Conservation (phyloP, 2,888 invertebrate species). For the Nemapogon koenigi region DNA sequence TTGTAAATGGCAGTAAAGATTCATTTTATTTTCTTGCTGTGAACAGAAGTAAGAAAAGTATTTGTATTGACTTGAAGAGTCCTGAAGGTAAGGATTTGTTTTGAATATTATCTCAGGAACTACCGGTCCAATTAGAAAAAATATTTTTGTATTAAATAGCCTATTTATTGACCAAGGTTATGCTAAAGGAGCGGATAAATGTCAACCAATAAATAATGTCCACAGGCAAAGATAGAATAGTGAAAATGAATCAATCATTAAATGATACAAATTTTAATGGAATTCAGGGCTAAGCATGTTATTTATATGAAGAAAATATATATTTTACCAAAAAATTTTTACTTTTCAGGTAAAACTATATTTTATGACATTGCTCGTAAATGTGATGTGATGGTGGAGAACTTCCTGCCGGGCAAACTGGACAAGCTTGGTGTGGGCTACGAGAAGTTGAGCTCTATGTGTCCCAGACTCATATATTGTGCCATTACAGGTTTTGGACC, state of each 20-base stretch:
- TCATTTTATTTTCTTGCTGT: conserved; percentile 85
- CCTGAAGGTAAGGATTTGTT: conserved; percentile 64
- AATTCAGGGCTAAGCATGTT: neutral
- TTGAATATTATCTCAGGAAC: no score
- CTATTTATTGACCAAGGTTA: no score
- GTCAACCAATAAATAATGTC: neutral
- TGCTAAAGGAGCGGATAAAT: no score
- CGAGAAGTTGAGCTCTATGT: conserved; percentile 68
- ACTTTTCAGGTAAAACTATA: conserved; percentile 51
- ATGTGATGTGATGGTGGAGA: conserved; percentile 91
- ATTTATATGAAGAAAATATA: neutral
- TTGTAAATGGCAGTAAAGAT: conserved; percentile 68
- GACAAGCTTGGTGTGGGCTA: conserved; percentile 81
- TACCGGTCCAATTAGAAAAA: no score
- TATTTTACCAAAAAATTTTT: neutral
- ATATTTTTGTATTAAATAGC: no score
- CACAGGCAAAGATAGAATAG: neutral
- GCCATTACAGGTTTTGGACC: conserved; percentile 93
- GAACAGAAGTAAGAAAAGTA: conserved; percentile 94
- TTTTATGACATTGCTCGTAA: conserved; percentile 75
- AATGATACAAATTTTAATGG: neutral
- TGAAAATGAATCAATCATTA: neutral
- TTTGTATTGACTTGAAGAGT: conserved; percentile 84
- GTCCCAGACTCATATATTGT: conserved; percentile 88
- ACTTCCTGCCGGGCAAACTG: conserved; percentile 92